phyloP scores from a whole-genome alignment of 2,888 invertebrate genomes.

The Xylota segnis region DNA sequence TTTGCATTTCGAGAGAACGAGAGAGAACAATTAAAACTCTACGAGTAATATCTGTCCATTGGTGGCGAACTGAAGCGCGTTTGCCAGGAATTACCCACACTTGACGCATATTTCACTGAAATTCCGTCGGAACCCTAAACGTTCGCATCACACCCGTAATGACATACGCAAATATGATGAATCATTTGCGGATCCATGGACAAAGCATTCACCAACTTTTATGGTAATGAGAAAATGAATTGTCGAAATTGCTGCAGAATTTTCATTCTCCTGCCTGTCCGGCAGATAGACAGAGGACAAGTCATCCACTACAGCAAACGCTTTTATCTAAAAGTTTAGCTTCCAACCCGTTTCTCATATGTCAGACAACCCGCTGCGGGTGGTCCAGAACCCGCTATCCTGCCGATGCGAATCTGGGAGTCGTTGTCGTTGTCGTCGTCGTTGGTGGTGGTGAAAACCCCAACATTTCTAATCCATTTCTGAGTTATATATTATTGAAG shows the following conservation, averaged over 20 bases:
- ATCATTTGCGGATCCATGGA: slow-evolving; percentile 29
- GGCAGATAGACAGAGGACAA: slow-evolving; percentile 11
- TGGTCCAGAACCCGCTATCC: slow-evolving; percentile 23
- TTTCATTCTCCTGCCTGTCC: slow-evolving; percentile 3
- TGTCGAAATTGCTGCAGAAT: slow-evolving; percentile 38
- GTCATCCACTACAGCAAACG: neutral
- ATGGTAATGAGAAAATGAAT: slow-evolving; percentile 55
- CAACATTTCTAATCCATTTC: slow-evolving; percentile 57
- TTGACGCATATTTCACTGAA: slow-evolving; percentile 21
- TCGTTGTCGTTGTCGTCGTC: too few relatives aligned
- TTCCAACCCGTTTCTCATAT: slow-evolving; percentile 32
- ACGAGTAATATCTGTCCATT: neutral
- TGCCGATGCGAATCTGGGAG: slow-evolving; percentile 28
- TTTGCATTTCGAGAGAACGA: slow-evolving; percentile 9
- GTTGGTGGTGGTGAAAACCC: slow-evolving; percentile 11
- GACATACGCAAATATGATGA: slow-evolving; percentile 34
- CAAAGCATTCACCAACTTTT: slow-evolving; percentile 32
- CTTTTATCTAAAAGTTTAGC: slow-evolving; percentile 26
- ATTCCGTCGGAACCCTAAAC: neutral
- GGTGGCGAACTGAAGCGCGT: neutral
- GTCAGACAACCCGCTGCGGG: slow-evolving; percentile 12
- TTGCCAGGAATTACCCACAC: neutral
- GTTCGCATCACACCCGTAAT: slow-evolving; percentile 23
- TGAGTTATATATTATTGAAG: slow-evolving; percentile 58
- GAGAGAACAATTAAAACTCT: slow-evolving; percentile 4